Conservation (phyloP, 2,888 invertebrate species). For the Monochamus alternatus region DNA sequence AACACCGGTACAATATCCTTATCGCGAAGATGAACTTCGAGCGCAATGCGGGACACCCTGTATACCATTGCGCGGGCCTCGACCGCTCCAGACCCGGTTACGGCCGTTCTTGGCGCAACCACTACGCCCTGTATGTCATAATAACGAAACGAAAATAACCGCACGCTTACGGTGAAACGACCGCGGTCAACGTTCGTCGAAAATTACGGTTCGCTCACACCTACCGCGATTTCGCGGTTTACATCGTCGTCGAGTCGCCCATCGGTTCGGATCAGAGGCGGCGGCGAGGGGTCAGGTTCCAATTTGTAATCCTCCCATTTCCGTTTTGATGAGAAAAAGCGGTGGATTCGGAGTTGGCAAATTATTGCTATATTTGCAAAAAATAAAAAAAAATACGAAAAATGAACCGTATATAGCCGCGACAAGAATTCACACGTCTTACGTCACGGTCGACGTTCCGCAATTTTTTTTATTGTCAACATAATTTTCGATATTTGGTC, state of each 20-base stretch:
- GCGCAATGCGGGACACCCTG: not conserved
- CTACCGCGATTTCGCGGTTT: not conserved
- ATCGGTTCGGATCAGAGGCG: not conserved
- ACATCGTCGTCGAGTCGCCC: not conserved
- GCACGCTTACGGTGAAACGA: slow-evolving; percentile 18
- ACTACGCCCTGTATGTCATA: not conserved
- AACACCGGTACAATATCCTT: no score
- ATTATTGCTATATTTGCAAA: no score
- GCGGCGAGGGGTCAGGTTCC: not conserved
- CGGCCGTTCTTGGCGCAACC: not conserved
- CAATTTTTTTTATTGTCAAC: no score
- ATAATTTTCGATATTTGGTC: no score
- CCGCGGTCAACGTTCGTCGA: slow-evolving; percentile 17
- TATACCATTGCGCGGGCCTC: not conserved
- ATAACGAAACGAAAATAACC: slow-evolving; percentile 13
- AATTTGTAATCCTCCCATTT: no score
- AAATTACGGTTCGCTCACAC: not conserved
- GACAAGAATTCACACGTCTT: no score
- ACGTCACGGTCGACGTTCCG: no score
- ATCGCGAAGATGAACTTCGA: no score
- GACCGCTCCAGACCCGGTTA: not conserved
- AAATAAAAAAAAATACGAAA: no score
- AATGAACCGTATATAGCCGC: no score
- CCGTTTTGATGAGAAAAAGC: no score
- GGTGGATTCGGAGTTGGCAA: no score